phyloP scores from a whole-genome alignment of 2,888 invertebrate genomes.

The Autographa gamma region DNA sequence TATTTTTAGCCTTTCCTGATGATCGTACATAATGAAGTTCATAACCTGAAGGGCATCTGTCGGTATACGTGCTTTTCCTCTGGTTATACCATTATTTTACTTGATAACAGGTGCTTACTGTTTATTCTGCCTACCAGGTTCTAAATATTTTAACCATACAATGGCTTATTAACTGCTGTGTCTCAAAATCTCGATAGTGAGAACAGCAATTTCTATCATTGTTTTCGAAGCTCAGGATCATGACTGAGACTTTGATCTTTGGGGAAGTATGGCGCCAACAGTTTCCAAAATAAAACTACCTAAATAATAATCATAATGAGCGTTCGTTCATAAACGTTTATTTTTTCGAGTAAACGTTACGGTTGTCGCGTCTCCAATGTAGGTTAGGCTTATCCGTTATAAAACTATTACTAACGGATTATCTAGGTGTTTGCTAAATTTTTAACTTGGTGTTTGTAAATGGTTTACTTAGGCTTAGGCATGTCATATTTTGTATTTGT shows the following conservation, averaged over 20 bases:
- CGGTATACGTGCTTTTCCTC: too few relatives aligned
- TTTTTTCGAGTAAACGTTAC: not conserved
- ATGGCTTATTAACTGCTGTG: not conserved
- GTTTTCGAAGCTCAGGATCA: not conserved
- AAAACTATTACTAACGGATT: slow-evolving; percentile 4
- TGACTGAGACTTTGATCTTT: not conserved
- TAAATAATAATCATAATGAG: not conserved
- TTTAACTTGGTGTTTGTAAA: not conserved
- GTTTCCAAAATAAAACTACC: not conserved
- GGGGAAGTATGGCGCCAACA: not conserved
- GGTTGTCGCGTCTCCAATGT: not conserved
- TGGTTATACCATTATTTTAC: too few relatives aligned
- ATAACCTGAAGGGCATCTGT: too few relatives aligned
- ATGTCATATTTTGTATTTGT: too few relatives aligned
- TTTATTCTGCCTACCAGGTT: too few relatives aligned
- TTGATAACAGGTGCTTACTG: too few relatives aligned
- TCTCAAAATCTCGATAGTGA: not conserved
- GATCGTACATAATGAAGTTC: not conserved
- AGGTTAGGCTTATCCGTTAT: slow-evolving; percentile 1
- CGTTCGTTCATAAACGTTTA: not conserved
- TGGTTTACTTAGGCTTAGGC: too few relatives aligned
- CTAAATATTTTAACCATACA: too few relatives aligned
- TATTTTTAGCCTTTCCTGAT: not conserved
- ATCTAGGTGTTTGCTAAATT: not conserved
- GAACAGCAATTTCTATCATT: not conserved